phyloP scores from a whole-genome alignment of 2,888 invertebrate genomes.

The Brenthis ino region DNA sequence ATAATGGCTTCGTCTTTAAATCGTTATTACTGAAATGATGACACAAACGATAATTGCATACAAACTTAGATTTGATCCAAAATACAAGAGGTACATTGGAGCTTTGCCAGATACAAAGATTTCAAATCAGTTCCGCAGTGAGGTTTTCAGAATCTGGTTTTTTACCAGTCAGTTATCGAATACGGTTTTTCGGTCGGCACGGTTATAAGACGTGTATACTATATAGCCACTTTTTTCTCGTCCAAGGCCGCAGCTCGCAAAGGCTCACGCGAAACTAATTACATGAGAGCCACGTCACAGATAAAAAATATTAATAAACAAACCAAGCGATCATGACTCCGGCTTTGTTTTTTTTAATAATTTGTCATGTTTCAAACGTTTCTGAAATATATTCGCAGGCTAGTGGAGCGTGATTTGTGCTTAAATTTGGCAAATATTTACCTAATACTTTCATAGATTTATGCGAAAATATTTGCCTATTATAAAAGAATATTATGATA shows the following conservation, averaged over 20 bases:
- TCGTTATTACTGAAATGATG: too few species aligned
- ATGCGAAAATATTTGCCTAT: too few species aligned
- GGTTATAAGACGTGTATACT: conserved; percentile 31
- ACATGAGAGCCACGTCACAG: conserved; percentile 32
- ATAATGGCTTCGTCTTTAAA: too few species aligned
- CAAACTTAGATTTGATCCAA: too few species aligned
- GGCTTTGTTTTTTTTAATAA: neutral
- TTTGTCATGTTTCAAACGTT: conserved; percentile 12
- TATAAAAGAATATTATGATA: too few species aligned
- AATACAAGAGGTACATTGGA: neutral
- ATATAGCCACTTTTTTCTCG: conserved; percentile 30
- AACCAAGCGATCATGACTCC: conserved; percentile 3
- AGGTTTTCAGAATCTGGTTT: conserved; percentile 11
- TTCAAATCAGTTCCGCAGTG: conserved; percentile 4
- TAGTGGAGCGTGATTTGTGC: neutral
- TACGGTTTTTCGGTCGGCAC: conserved; percentile 14
- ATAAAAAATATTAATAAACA: conserved; percentile 24
- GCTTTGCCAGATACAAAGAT: conserved; percentile 6
- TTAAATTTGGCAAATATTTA: neutral
- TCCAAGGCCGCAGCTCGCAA: conserved; percentile 35
- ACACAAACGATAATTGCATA: too few species aligned
- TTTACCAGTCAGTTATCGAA: neutral
- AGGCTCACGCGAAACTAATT: conserved; percentile 34
- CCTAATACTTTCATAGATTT: too few species aligned
- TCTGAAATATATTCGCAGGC: conserved; percentile 10